Evolutionary conservation across 1,140 invertebrate genomes (phyloP), one percentile per base, ranked within the genome.

Genomic region (Drosophila pandora): DNA sequence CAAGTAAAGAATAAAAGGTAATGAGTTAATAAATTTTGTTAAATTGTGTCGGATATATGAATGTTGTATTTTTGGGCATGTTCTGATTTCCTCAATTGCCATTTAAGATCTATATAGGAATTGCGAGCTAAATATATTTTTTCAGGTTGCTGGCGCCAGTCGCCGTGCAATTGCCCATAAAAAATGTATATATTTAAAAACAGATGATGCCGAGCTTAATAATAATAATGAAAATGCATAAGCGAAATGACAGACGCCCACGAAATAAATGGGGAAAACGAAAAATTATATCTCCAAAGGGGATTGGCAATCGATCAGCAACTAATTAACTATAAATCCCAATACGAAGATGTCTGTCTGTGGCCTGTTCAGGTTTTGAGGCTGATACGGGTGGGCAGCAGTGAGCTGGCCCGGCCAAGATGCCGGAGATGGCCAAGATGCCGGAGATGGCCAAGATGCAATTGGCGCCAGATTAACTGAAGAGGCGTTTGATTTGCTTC

Each of bases 401-500:
- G 34, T 37, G 34, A 34, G 32, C 7, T 34, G 32, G 32, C 39
- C n/a, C 4, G 39, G 39, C 39, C n/a, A n/a, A n/a, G 12, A 41
- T n/a, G 39, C 39, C n/a, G 39, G 39, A 13, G 12, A n/a, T 41
- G 39, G 12, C 39, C 12, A n/a, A n/a, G 41, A 43, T 43, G n/a
- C 8, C 41, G 7, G 41, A 17, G 41, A 43, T 43, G 41, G 41
- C 41, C n/a, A 17, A 43, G 41, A 43, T 43, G 41, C 41, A 43
- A 17, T 43, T 73, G 70, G 70, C 70, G 70, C 70, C 70, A 56
- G 50, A 56, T 63, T 74, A n/a, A 49, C 52, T 58, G 61, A 75
- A 75, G 72, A 75, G 72, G 60, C 71, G 72, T 75, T 47, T 75
- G 72, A 60, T 54, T 70, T 53, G 64, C 63, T 78, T 78, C 74